phyloP scores from a whole-genome alignment of 2,797 vertebrate genomes.

The Brachyrhaphis roseni region DNA sequence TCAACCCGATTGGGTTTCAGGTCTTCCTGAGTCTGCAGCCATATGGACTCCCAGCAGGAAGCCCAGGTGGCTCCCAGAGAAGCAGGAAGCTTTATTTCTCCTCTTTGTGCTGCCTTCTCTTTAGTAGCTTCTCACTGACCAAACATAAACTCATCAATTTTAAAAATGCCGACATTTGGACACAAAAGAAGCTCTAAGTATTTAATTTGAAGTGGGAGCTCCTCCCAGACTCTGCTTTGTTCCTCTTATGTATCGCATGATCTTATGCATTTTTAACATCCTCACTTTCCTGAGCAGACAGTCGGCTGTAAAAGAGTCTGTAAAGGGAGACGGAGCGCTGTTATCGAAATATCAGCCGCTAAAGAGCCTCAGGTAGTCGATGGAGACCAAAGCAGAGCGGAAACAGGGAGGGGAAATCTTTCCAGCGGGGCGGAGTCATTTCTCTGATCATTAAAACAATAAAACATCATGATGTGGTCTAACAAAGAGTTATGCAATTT shows the following conservation, averaged over 20 bases:
- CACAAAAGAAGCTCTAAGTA: constrained; percentile 6
- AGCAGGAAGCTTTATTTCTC: neutral
- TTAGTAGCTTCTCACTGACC: neutral
- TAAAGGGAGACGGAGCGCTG: neutral
- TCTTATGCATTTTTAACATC: constrained; percentile 63
- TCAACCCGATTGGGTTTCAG: constrained; percentile 35
- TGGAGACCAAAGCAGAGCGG: neutral
- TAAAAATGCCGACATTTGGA: neutral
- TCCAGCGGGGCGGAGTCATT: neutral
- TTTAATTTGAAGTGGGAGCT: constrained; percentile 4
- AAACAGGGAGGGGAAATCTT: neutral
- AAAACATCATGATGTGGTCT: neutral
- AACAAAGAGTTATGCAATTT: neutral
- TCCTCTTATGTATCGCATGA: constrained; percentile 46
- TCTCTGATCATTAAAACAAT: neutral
- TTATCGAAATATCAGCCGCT: neutral
- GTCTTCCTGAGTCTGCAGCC: constrained; percentile 33
- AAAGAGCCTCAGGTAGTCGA: neutral
- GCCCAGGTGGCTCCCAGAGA: constrained; percentile 1
- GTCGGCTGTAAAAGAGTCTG: constrained; percentile 13
- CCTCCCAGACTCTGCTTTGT: constrained; percentile 39
- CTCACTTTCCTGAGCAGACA: constrained; percentile 36
- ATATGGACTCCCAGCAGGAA: constrained; percentile 27
- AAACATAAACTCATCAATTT: neutral
- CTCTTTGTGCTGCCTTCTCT: neutral